These are phyloP conservation scores for Bolborhynchus lineola DNA, from an alignment of 2,113 vertebrate genomes.

Conservation along the genomic window DNA sequence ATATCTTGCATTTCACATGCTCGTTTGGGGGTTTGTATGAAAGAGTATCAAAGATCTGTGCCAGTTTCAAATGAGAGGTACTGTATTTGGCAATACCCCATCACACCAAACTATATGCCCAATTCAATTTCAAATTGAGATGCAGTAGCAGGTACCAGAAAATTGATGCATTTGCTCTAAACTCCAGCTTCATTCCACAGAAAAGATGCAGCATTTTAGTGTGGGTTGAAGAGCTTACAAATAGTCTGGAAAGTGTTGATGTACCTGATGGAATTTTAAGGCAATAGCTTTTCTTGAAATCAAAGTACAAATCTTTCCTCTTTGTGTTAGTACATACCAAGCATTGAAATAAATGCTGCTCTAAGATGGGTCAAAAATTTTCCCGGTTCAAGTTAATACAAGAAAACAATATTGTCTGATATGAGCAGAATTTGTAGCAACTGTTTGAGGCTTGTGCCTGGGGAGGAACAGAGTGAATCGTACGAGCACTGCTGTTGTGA, in stretches of 20 bases:
- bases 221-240: not conserved
- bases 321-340: not conserved
- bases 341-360: not conserved
- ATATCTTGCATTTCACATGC: not conserved
- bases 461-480: not conserved
- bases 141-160: not conserved
- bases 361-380: not conserved
- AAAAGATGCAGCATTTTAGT: not conserved
- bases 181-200: not conserved
- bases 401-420: not conserved
- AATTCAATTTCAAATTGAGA: not conserved
- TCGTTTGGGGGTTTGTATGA: not conserved
- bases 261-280: not conserved
- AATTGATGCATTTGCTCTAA: not conserved
- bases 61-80: not conserved
- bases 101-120: rapidly evolving
- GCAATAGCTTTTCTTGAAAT: not conserved
- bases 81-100: rapidly evolving
- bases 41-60: not conserved
- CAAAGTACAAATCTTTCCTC: not conserved
- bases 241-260: not conserved
- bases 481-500: rapidly evolving
- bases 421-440: not conserved
- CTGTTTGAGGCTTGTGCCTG: not conserved
- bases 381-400: not conserved